Conservation (phyloP, 2,888 invertebrate species). For the Plebejus anna region DNA sequence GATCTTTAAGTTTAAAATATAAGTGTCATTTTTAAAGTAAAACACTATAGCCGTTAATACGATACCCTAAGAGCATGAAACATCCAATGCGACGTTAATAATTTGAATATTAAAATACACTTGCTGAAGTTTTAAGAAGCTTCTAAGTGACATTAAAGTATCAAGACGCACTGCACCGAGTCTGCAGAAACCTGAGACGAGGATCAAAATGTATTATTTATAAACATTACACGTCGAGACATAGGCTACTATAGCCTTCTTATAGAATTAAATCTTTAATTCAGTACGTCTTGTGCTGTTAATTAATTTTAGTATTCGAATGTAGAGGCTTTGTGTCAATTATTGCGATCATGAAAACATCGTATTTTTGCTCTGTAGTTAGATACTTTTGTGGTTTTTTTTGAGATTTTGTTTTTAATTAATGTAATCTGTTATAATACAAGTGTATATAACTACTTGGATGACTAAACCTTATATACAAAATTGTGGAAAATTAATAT, state of each 20-base stretch:
- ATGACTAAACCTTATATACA: too few relatives aligned
- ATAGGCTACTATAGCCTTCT: slow-evolving; percentile 37
- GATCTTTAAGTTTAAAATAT: too few relatives aligned
- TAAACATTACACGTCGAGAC: slow-evolving; percentile 46
- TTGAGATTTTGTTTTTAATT: too few relatives aligned
- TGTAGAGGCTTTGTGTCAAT: not conserved
- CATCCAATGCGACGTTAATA: slow-evolving; percentile 34
- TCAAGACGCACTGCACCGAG: slow-evolving; percentile 41
- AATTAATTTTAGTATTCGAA: not conserved
- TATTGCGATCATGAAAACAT: not conserved
- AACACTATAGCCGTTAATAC: slow-evolving; percentile 24
- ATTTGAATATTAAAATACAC: slow-evolving; percentile 24
- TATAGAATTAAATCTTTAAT: slow-evolving; percentile 28
- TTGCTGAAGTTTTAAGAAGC: slow-evolving; percentile 33
- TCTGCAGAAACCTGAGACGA: slow-evolving; percentile 46
- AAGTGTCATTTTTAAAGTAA: too few relatives aligned
- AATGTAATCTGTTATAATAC: too few relatives aligned
- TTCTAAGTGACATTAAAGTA: slow-evolving; percentile 41
- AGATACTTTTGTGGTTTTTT: too few relatives aligned
- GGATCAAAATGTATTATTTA: slow-evolving; percentile 64
- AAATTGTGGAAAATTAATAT: too few relatives aligned
- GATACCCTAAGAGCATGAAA: slow-evolving; percentile 30
- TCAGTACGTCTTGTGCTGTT: not conserved
- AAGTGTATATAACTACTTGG: too few relatives aligned
- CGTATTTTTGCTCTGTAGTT: not conserved